phyloP scores from a whole-genome alignment of 2,113 vertebrate genomes.

The Microtus pennsylvanicus region DNA sequence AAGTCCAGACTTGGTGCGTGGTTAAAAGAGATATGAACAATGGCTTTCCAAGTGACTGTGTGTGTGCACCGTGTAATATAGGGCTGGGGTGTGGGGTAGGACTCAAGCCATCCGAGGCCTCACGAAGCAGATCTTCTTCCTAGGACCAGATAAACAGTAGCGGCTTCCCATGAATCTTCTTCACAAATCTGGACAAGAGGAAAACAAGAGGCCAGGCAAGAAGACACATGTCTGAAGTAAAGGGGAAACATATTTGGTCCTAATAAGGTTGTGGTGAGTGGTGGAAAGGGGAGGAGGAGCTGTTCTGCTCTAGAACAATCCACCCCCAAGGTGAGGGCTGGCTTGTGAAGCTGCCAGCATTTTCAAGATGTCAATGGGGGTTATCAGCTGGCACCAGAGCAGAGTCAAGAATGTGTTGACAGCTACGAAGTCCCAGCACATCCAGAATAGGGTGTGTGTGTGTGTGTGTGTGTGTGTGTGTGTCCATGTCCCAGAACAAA shows the following conservation, averaged over 20 bases:
- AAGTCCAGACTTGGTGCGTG: not conserved
- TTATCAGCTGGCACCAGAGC: slow-evolving; percentile 53
- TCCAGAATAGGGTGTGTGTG: not conserved
- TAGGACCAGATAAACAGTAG: not conserved
- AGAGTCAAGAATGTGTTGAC: slow-evolving; percentile 54
- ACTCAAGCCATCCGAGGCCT: not conserved
- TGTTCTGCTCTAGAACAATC: slow-evolving; percentile 47
- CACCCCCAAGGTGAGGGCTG: not conserved
- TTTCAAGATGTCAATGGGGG: slow-evolving; percentile 28
- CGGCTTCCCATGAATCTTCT: slow-evolving; percentile 50
- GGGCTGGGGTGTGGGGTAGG: not conserved
- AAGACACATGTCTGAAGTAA: slow-evolving; percentile 52
- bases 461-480: not conserved
- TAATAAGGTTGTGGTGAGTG: not conserved
- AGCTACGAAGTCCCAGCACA: not conserved
- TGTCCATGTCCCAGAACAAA: not conserved
- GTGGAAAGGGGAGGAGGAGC: not conserved
- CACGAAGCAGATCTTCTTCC: not conserved
- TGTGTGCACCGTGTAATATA: rapidly evolving
- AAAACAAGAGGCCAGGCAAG: slow-evolving; percentile 74
- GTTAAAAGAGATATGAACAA: not conserved
- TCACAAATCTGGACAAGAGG: slow-evolving; percentile 60
- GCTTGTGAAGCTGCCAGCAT: slow-evolving; percentile 44
- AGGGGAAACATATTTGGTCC: slow-evolving; percentile 63
- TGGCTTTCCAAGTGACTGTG: not conserved